These are phyloP conservation scores for Hyles euphorbiae DNA, from an alignment of 1,140 invertebrate species.

Conservation along the genomic window DNA sequence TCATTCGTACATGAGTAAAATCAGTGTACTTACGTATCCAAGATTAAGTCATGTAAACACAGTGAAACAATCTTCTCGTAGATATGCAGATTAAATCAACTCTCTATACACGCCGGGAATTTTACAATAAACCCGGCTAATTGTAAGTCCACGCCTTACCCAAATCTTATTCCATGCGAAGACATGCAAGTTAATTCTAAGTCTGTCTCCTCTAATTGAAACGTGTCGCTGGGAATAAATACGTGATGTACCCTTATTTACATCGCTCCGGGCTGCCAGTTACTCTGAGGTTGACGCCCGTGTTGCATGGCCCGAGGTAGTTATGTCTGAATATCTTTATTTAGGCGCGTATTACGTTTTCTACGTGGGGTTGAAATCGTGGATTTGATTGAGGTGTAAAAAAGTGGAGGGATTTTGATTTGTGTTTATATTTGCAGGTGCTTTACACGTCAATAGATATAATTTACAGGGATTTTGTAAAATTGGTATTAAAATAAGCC, in stretches of 20 bases:
- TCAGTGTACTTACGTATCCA: too few relatives aligned
- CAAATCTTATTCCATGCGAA: conserved; percentile 8
- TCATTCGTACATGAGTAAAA: too few relatives aligned
- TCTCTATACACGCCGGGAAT: background rate
- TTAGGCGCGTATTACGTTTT: background rate
- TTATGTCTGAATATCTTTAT: background rate
- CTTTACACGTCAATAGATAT: too few relatives aligned
- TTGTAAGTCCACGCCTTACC: background rate
- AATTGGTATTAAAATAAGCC: too few relatives aligned
- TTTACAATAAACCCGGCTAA: background rate
- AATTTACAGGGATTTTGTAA: too few relatives aligned
- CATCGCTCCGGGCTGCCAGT: conserved; percentile 2
- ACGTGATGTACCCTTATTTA: conserved; percentile 6
- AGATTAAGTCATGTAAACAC: too few relatives aligned
- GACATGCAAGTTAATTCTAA: conserved; percentile 8
- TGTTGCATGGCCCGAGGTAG: too few relatives aligned
- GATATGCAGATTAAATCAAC: too few relatives aligned
- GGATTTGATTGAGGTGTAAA: too few relatives aligned
- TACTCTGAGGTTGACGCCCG: background rate
- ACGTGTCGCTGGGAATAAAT: conserved; percentile 9
- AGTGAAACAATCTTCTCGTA: too few relatives aligned
- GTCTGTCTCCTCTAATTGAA: conserved; percentile 3
- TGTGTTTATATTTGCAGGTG: too few relatives aligned
- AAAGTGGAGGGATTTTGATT: too few relatives aligned
- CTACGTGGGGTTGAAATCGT: background rate